These are phyloP conservation scores for Zelleria hepariella DNA, from an alignment of 2,888 invertebrate species.

Conservation along the genomic window DNA sequence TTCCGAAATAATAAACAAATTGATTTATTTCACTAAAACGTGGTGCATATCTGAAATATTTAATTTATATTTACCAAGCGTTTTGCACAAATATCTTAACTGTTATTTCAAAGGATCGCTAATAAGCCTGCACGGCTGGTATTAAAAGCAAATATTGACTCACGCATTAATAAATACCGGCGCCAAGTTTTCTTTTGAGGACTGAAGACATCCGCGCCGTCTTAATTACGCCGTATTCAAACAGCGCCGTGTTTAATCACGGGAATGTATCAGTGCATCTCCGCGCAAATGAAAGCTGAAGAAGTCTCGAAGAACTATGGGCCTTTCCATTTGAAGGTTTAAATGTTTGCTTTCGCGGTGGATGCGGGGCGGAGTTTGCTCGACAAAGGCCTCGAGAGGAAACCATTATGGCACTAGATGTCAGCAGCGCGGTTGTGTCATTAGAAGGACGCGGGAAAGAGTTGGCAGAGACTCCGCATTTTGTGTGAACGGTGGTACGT, in stretches of 20 bases:
- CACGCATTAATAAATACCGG: constrained; percentile 60
- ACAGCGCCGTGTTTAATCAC: constrained; percentile 50
- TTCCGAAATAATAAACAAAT: neutral
- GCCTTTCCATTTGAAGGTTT: constrained; percentile 18
- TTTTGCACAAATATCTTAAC: neutral
- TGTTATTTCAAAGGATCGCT: constrained; percentile 11
- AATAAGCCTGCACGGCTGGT: constrained; percentile 43
- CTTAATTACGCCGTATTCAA: constrained; percentile 61
- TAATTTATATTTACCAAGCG: neutral
- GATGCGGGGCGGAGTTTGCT: constrained; percentile 51
- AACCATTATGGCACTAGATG: constrained; percentile 63
- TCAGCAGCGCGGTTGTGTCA: constrained; percentile 54
- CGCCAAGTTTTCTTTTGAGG: constrained; percentile 53
- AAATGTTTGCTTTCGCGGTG: constrained; percentile 40
- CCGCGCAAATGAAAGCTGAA: constrained; percentile 55
- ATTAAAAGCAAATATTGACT: constrained; percentile 64
- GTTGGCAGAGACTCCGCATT: neutral
- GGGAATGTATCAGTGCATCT: constrained; percentile 60
- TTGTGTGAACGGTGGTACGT: neutral
- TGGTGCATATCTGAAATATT: neutral
- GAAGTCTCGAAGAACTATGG: constrained; percentile 63
- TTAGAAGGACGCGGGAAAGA: constrained; percentile 26
- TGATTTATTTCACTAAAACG: neutral
- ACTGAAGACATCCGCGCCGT: constrained; percentile 41
- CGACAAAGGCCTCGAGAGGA: constrained; percentile 63